Percentiles rank a stretch among this genome's conserved stretches.
Conservation (phyloP, 2,888 invertebrate genomes). For the Platycnemis pennipes region DNA sequence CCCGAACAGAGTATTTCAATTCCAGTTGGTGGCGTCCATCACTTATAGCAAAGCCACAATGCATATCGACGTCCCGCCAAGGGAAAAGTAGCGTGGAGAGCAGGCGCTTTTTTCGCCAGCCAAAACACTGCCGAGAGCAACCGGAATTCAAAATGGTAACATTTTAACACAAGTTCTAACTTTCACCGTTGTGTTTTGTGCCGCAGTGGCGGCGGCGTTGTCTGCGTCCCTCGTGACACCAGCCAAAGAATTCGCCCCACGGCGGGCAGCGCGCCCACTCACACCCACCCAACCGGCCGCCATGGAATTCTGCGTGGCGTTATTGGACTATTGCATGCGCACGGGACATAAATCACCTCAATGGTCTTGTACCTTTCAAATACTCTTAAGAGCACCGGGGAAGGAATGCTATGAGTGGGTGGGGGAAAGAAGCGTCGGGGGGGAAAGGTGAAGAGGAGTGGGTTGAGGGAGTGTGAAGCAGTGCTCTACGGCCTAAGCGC, state of each 20-base stretch:
- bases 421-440: background rate
- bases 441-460: background rate
- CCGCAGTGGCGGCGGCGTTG: background rate
- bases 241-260: background rate
- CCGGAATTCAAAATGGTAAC: slow-evolving; percentile 34
- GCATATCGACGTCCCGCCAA: slow-evolving; percentile 5
- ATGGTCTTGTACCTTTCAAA: slow-evolving; percentile 63
- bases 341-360: slow-evolving; percentile 53
- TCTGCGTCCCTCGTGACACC: background rate
- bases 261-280: background rate
- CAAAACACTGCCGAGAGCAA: slow-evolving; percentile 23
- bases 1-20: background rate
- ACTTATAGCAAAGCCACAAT: background rate
- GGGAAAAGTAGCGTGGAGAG: background rate
- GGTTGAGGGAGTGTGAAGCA: background rate
- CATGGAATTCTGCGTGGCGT: slow-evolving; percentile 54
- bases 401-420: slow-evolving; percentile 14
- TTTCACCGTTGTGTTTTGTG: slow-evolving; percentile 54
- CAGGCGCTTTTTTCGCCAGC: background rate
- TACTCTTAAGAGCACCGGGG: slow-evolving; percentile 58
- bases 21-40: background rate
- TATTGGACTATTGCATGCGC: slow-evolving; percentile 60
- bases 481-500: too few relatives aligned
- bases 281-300: background rate
- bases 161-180: slow-evolving; percentile 4